A percentile compares a stretch with the other conserved stretches of the same genome.
Evolutionary conservation across 2,113 vertebrate genomes (phyloP).

Genomic region (Entelurus aequoreus): DNA sequence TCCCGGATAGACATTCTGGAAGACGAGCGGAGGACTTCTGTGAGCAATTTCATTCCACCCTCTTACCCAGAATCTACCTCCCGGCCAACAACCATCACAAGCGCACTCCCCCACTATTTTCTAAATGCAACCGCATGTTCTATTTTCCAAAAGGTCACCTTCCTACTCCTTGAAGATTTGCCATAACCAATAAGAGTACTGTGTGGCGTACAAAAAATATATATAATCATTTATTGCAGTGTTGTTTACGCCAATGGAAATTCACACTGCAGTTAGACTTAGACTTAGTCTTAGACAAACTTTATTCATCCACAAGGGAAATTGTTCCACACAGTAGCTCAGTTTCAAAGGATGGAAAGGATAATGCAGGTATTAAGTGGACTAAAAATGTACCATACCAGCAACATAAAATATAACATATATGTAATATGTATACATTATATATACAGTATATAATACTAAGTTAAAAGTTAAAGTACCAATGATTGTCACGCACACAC

Average conservation of each 20-base stretch:
- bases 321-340: too few relatives aligned
- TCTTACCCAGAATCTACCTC: constrained; percentile 23
- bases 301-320: too few relatives aligned
- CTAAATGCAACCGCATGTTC: constrained; percentile 31
- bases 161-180: constrained; percentile 12
- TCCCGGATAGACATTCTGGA: constrained; percentile 33
- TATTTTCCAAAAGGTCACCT: constrained; percentile 52
- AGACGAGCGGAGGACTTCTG: constrained; percentile 32
- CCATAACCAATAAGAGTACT: constrained; percentile 2
- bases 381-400: too few relatives aligned
- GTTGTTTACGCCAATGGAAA: constrained; percentile 65
- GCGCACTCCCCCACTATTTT: constrained; percentile 13
- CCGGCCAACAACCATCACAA: background rate
- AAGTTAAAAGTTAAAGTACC: too few relatives aligned
- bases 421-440: too few relatives aligned
- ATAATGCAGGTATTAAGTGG: too few relatives aligned
- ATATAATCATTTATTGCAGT: background rate
- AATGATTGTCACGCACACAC: too few relatives aligned
- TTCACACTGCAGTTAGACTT: constrained; percentile 47
- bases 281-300: too few relatives aligned
- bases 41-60: constrained; percentile 38
- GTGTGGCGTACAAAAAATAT: background rate
- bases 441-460: too few relatives aligned
- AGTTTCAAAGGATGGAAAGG: too few relatives aligned
- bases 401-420: too few relatives aligned